A percentile compares a stretch with the other conserved stretches of the same genome.
These are phyloP conservation scores for Pipra filicauda DNA, from an alignment of 2,113 vertebrate genomes.

Conservation along the genomic window DNA sequence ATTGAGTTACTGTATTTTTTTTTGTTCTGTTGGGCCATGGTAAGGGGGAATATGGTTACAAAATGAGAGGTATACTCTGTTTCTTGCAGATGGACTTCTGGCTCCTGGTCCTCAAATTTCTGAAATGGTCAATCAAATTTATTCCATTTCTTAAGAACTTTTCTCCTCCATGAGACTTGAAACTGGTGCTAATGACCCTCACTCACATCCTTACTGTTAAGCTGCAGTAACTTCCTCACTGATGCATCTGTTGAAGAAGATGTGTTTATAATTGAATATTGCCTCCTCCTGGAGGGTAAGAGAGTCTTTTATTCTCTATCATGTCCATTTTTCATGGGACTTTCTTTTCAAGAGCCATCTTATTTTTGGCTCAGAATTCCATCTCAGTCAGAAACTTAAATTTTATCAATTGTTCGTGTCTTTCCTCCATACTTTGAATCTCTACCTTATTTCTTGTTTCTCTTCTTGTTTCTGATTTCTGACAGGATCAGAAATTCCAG, in stretches of 20 bases:
- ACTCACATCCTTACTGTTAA: background rate
- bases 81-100: background rate
- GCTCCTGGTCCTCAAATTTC: background rate
- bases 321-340: background rate
- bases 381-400: background rate
- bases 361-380: background rate
- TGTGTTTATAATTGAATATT: background rate
- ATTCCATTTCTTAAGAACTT: background rate
- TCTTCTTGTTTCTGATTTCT: background rate
- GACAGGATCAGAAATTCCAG: background rate
- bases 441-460: background rate
- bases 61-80: background rate
- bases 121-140: background rate
- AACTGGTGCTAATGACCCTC: background rate
- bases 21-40: background rate
- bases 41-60: background rate
- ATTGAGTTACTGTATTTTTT: background rate
- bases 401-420: background rate
- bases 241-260: background rate
- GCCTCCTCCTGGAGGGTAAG: background rate
- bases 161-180: background rate
- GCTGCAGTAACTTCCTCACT: background rate
- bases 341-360: background rate
- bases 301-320: background rate
- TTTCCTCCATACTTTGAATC: background rate